Conservation (phyloP, 2,888 invertebrate species). For the Amiota communis region DNA sequence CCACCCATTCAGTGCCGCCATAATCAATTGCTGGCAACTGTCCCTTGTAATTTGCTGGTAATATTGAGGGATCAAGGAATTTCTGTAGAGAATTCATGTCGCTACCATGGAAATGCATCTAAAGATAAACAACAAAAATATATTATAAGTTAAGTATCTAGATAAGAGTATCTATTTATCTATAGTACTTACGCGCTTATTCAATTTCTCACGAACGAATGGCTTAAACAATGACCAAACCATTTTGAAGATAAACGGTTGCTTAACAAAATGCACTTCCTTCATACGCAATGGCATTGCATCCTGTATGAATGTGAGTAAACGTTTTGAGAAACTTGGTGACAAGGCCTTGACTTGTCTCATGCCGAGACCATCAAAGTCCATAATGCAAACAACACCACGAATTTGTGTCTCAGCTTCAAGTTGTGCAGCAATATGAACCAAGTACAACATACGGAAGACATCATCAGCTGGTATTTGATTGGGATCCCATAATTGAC, state of each 20-base stretch:
- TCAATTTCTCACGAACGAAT: slow-evolving; percentile 85
- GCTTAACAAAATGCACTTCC: slow-evolving; percentile 89
- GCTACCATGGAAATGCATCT: slow-evolving; percentile 88
- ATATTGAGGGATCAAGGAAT: slow-evolving; percentile 78
- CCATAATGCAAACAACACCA: slow-evolving; percentile 87
- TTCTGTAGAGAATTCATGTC: slow-evolving; percentile 86
- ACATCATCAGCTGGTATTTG: slow-evolving; percentile 83
- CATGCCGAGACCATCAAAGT: slow-evolving; percentile 85
- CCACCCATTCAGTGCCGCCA: slow-evolving; percentile 85
- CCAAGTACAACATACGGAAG: slow-evolving; percentile 84
- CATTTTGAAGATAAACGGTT: slow-evolving; percentile 87
- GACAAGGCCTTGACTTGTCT: slow-evolving; percentile 81
- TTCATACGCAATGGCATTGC: slow-evolving; percentile 89
- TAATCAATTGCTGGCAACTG: slow-evolving; percentile 83
- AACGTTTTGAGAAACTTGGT: slow-evolving; percentile 83
- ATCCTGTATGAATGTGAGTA: slow-evolving; percentile 88
- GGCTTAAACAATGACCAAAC: slow-evolving; percentile 91
- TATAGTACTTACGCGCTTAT: slow-evolving; percentile 78
- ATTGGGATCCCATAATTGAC: slow-evolving; percentile 85
- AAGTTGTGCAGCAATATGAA: slow-evolving; percentile 84
- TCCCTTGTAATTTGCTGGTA: slow-evolving; percentile 87
- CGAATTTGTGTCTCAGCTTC: slow-evolving; percentile 87
- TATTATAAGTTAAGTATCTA: too few relatives aligned
- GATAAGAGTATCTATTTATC: too few relatives aligned
- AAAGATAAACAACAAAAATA: slow-evolving; percentile 49